Percentiles rank a stretch among this genome's conserved stretches.
phyloP scores from a whole-genome alignment of 2,113 vertebrate genomes.

The Calidris pygmaea region DNA sequence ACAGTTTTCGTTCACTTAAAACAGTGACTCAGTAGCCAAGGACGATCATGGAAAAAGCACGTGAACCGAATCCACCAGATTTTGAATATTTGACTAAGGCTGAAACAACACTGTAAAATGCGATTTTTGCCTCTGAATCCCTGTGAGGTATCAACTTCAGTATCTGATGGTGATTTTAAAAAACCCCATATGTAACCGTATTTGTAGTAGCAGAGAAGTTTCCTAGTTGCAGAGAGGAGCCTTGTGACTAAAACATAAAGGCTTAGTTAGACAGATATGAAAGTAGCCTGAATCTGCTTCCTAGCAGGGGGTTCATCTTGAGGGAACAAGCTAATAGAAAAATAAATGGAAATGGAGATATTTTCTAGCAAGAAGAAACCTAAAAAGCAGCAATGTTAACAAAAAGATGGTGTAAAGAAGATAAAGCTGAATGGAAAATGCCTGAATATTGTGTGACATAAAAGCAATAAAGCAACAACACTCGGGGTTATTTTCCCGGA shows the following conservation, averaged over 20 bases:
- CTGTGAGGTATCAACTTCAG: background rate
- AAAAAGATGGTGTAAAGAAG: background rate
- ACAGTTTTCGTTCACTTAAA: background rate
- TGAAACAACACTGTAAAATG: background rate
- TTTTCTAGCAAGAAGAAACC: background rate
- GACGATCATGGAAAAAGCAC: background rate
- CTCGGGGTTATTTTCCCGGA: background rate
- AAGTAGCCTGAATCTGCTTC: background rate
- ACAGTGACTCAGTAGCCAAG: background rate
- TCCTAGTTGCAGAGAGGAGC: background rate
- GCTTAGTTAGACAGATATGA: background rate
- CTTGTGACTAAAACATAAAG: background rate
- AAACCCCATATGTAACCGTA: background rate
- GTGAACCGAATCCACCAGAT: background rate
- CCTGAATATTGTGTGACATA: background rate
- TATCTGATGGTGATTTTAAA: background rate
- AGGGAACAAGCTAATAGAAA: background rate
- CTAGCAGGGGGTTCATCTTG: background rate
- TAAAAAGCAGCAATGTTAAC: background rate
- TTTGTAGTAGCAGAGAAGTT: background rate
- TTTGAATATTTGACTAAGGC: background rate
- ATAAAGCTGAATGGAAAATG: background rate
- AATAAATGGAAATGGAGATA: background rate
- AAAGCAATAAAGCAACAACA: conserved; percentile 9
- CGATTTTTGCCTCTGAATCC: background rate